These are phyloP conservation scores for Rhagoletis zephyria DNA, from an alignment of 1,140 invertebrate species.

Conservation along the genomic window DNA sequence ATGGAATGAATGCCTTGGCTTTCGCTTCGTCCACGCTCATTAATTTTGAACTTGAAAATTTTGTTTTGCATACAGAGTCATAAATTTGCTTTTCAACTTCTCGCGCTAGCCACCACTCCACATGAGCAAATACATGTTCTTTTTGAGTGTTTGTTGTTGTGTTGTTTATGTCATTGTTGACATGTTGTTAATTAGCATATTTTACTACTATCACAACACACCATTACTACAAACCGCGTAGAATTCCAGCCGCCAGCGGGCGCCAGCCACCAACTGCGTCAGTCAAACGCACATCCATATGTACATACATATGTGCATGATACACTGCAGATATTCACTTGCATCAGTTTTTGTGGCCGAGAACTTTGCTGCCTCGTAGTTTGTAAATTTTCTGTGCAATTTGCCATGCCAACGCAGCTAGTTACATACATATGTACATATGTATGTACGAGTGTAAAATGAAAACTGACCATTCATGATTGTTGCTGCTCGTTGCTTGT, in stretches of 20 bases:
- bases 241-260: background rate
- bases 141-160: background rate
- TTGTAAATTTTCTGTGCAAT: slow-evolving; percentile 48
- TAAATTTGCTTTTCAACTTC: slow-evolving; percentile 40
- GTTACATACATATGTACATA: background rate
- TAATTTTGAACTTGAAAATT: slow-evolving; percentile 52
- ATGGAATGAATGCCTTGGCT: background rate
- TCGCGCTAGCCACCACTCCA: background rate
- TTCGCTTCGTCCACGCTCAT: slow-evolving; percentile 31
- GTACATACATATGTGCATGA: background rate
- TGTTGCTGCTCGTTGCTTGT: background rate
- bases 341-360: background rate
- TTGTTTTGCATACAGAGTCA: slow-evolving; percentile 38
- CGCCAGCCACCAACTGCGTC: too few species aligned
- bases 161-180: slow-evolving; percentile 50
- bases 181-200: slow-evolving; percentile 51
- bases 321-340: background rate
- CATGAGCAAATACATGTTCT: background rate
- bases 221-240: background rate
- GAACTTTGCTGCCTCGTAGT: slow-evolving; percentile 26
- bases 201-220: slow-evolving; percentile 47
- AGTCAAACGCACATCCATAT: background rate
- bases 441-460: too few species aligned
- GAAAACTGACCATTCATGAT: slow-evolving; percentile 9
- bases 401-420: slow-evolving; percentile 29